A percentile compares a stretch with the other conserved stretches of the same genome.
These are phyloP conservation scores for Perccottus glenii DNA, from an alignment of 2,113 vertebrate genomes.

Conservation along the genomic window DNA sequence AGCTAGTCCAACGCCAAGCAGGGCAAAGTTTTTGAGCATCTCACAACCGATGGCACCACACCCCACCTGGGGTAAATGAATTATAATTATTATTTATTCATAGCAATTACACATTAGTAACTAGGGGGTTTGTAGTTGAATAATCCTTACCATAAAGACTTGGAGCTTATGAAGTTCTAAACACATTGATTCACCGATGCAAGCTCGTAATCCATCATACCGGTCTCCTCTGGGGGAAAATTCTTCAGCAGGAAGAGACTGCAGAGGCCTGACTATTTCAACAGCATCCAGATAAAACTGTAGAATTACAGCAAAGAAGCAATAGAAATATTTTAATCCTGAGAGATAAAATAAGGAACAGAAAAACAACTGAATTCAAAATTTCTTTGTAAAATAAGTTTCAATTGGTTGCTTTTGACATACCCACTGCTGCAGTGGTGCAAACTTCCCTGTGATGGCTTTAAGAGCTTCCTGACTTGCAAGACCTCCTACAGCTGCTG, in stretches of 20 bases:
- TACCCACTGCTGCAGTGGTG: slow-evolving; percentile 97
- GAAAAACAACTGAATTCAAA: neutral
- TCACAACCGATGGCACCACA: slow-evolving; percentile 98
- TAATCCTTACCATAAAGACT: slow-evolving; percentile 90
- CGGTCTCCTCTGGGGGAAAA: slow-evolving; percentile 91
- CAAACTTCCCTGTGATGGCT: slow-evolving; percentile 97
- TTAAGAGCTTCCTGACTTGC: slow-evolving; percentile 97
- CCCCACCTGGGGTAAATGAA: slow-evolving; percentile 83
- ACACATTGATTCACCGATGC: slow-evolving; percentile 90
- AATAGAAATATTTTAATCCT: neutral
- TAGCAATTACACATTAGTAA: neutral
- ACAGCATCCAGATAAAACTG: slow-evolving; percentile 92
- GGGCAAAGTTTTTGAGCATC: slow-evolving; percentile 98
- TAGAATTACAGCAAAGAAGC: slow-evolving; percentile 16
- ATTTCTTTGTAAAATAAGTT: neutral
- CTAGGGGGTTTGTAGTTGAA: slow-evolving; percentile 26
- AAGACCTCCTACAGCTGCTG: slow-evolving; percentile 91
- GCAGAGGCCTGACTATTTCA: slow-evolving; percentile 85
- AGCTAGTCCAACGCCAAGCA: slow-evolving; percentile 90
- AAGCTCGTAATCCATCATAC: slow-evolving; percentile 92
- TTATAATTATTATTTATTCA: neutral
- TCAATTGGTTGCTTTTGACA: slow-evolving; percentile 37
- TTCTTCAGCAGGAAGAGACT: slow-evolving; percentile 83
- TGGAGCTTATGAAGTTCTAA: slow-evolving; percentile 87
- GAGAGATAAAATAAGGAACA: neutral